Conservation (phyloP, 2,797 vertebrate genomes). For the Pangasius mekongensis region DNA sequence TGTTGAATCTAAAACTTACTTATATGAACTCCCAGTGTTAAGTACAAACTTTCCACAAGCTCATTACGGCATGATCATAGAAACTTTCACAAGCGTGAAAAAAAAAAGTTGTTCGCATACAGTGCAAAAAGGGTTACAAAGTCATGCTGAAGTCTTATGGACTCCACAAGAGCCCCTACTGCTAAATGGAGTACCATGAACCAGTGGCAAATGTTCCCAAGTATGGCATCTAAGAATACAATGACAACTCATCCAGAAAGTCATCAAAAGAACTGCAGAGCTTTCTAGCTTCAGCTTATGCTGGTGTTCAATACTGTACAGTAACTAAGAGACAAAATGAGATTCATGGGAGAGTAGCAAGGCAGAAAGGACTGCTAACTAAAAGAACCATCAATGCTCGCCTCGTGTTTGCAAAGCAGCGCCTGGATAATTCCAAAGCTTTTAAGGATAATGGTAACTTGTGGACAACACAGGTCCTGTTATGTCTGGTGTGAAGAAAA, state of each 20-base stretch:
- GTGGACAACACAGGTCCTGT: background rate
- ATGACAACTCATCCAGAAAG: constrained; percentile 1
- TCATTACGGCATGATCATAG: constrained; percentile 12
- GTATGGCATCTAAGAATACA: background rate
- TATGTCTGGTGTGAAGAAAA: background rate
- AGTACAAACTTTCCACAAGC: background rate
- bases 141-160: background rate
- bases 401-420: background rate
- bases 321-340: background rate
- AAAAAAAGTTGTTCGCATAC: background rate
- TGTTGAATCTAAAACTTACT: background rate
- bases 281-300: background rate
- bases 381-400: background rate
- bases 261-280: background rate
- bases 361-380: background rate
- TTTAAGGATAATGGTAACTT: background rate
- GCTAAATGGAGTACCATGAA: background rate
- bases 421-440: background rate
- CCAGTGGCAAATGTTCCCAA: background rate
- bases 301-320: background rate
- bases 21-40: background rate
- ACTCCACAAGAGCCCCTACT: background rate
- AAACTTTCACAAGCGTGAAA: background rate
- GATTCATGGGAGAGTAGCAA: background rate
- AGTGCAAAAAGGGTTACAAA: background rate